These are phyloP conservation scores for Chondrilla cf. caribensis DNA, from an alignment of 37 sponge, comb jelly and placozoan species.

Conservation along the genomic window DNA sequence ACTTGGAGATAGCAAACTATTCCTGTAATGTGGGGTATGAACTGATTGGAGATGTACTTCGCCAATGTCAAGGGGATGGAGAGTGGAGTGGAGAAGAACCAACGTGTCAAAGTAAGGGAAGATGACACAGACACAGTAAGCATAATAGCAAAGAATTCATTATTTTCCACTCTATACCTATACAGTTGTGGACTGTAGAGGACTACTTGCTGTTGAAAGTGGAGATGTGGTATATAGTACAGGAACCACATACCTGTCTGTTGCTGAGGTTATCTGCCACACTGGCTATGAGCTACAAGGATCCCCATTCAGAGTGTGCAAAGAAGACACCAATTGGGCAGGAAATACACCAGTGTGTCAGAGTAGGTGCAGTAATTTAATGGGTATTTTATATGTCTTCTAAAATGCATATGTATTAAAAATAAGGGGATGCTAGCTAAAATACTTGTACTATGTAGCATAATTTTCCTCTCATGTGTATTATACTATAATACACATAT, in stretches of 20 bases:
- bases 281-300: not conserved
- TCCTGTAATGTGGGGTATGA: not conserved
- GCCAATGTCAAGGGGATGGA: not conserved
- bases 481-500: too few species aligned
- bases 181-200: slow-evolving; percentile 11
- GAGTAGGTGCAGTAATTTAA: not conserved
- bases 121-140: too few species aligned
- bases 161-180: not conserved
- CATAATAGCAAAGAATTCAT: not conserved
- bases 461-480: too few species aligned
- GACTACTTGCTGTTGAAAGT: not conserved
- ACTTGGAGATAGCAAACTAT: not conserved
- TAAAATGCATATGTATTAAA: not conserved
- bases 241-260: slow-evolving; percentile 7
- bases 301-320: not conserved
- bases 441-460: too few species aligned
- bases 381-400: too few species aligned
- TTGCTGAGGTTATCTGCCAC: not conserved
- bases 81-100: slow-evolving; percentile 9
- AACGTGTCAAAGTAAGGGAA: not conserved
- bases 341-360: not conserved
- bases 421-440: not conserved
- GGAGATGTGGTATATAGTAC: slow-evolving; percentile 14
- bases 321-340: not conserved
- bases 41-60: not conserved